These are phyloP conservation scores for Hydrochoerus hydrochaeris DNA, from an alignment of 2,113 vertebrate species.

Conservation along the genomic window DNA sequence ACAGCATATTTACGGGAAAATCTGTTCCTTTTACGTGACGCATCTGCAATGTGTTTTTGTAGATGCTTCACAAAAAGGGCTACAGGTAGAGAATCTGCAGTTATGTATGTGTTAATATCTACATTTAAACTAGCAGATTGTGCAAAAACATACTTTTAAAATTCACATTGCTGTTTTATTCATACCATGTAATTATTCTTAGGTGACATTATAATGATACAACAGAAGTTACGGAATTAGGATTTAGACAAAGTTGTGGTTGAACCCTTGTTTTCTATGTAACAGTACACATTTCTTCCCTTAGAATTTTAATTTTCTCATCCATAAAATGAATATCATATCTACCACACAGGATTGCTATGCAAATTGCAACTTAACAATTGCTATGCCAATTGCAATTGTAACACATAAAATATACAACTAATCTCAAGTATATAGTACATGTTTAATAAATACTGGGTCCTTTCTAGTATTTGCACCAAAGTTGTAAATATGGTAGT, in stretches of 20 bases:
- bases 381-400: not conserved
- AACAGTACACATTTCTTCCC: not conserved
- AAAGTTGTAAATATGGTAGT: not conserved
- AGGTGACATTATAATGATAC: not conserved
- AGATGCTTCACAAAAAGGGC: not conserved
- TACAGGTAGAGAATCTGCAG: not conserved
- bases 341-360: not conserved
- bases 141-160: not conserved
- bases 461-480: not conserved
- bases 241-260: not conserved
- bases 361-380: not conserved
- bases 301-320: slow-evolving; percentile 49
- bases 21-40: not conserved
- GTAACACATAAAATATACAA: not conserved
- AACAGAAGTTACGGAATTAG: not conserved
- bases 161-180: not conserved
- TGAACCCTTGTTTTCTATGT: slow-evolving; percentile 9
- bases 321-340: not conserved
- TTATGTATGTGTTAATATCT: not conserved
- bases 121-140: not conserved
- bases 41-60: not conserved
- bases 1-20: not conserved
- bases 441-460: not conserved
- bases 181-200: not conserved
- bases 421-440: not conserved